Evolutionary conservation across 2,888 invertebrate species (phyloP), one percentile per base, ranked within the genome.

Genomic region (Plebejus anna): DNA sequence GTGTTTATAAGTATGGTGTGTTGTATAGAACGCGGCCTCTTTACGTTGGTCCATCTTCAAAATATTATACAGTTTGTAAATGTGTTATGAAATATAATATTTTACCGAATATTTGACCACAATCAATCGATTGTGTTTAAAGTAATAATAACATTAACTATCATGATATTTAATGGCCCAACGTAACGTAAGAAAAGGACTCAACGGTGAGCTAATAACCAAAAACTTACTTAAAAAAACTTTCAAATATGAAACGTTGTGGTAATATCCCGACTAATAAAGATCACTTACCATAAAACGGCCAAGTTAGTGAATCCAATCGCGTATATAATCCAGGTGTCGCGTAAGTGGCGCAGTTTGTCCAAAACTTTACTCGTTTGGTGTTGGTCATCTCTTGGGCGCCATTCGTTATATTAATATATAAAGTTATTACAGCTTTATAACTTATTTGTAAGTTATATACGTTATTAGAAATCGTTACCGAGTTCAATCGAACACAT

Each of bases 301-400:
- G 51, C 55, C 72, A 73, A 51, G 73, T 73, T 73, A 32, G 73
- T 73, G 55, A 51, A 73, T 55, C 73, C 73, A 73, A 73, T 73
- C 73, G 73, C 73, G 73, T 73, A 73, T 73, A 73, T 73, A 73
- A 73, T 70, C 55, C 76, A 78, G 76, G 77, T 76, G 76, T 76
- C 73, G 73, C 70, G 71, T 55, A 77, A 78, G 78, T 79, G 78
- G 59, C 71, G 61, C 77, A 76, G 76, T 78, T 79, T 78, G 75
- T 78, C 77, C 75, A 66, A 66, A 80, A 80, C 78, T 80, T 80
- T 76, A 47, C 78, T 75, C 79, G 77, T 78, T 76, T 55, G 73
- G 72, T 36, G 70, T 70, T 78, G 78, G 77, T 78, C 78, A 79
- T 80, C 80, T 79, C 79, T 72, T 42, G 79, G 77, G 78, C 66